phyloP scores from a whole-genome alignment of 2,113 vertebrate genomes.

The Craseonycteris thonglongyai region DNA sequence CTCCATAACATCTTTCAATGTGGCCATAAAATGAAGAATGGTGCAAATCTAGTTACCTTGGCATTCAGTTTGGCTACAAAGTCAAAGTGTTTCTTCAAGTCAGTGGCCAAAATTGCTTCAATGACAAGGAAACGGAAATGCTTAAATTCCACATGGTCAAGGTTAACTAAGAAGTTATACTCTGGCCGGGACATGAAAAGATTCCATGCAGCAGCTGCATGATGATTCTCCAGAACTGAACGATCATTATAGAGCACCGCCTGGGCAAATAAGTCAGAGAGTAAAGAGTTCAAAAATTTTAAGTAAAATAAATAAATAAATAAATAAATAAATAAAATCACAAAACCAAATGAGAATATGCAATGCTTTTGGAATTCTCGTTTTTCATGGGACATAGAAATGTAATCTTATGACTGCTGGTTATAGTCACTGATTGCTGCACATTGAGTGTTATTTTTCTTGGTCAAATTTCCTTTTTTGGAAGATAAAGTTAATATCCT shows the following conservation, averaged over 20 bases:
- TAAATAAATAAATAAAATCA: background rate
- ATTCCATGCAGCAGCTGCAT: conserved; percentile 96
- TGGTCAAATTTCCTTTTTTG: background rate
- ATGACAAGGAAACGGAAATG: conserved; percentile 98
- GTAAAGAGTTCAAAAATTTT: background rate
- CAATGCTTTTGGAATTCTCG: background rate
- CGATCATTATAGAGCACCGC: conserved; percentile 98
- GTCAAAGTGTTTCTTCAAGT: conserved; percentile 99
- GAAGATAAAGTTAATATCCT: background rate
- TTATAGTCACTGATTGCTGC: background rate
- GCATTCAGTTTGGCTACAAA: conserved; percentile 96
- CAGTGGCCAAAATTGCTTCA: conserved; percentile 97
- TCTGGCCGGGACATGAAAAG: conserved; percentile 96
- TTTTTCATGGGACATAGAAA: background rate
- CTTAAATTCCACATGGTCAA: conserved; percentile 97
- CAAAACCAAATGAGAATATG: background rate
- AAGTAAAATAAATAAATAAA: background rate
- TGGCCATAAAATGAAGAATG: background rate
- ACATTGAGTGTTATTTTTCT: background rate
- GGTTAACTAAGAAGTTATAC: conserved; percentile 94
- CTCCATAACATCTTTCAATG: background rate
- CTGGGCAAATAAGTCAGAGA: conserved; percentile 65
- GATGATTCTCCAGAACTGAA: conserved; percentile 97
- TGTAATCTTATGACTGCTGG: background rate
- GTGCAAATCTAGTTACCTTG: conserved; percentile 84